phyloP scores from a whole-genome alignment of 2,113 vertebrate species.

The Leptocoma aspasia region DNA sequence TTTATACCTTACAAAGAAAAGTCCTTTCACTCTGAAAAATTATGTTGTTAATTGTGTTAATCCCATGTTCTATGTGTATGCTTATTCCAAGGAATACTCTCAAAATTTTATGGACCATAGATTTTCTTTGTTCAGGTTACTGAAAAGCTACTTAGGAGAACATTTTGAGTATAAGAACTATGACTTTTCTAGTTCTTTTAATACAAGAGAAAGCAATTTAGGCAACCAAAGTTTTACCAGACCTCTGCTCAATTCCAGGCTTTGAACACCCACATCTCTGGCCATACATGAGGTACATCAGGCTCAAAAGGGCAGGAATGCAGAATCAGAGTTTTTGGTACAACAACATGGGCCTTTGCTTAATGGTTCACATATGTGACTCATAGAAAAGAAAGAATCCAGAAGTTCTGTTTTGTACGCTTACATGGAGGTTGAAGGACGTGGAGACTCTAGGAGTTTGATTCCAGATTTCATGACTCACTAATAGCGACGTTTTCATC shows the following conservation, averaged over 20 bases:
- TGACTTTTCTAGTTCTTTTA: not conserved
- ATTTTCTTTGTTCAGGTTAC: not conserved
- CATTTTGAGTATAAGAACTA: not conserved
- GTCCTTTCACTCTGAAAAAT: not conserved
- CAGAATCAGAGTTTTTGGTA: not conserved
- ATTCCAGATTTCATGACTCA: constrained; percentile 24
- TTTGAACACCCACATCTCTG: not conserved
- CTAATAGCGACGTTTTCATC: not conserved
- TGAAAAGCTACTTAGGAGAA: not conserved
- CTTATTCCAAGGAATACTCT: not conserved
- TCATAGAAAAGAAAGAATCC: not conserved
- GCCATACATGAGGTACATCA: not conserved
- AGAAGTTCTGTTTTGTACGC: not conserved
- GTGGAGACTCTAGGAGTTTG: not conserved
- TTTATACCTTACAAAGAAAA: constrained; percentile 1
- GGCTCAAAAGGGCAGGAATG: not conserved
- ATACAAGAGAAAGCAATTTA: not conserved
- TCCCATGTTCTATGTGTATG: not conserved
- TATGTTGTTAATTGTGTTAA: not conserved
- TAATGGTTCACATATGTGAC: not conserved
- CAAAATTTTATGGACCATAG: not conserved
- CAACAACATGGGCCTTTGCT: not conserved
- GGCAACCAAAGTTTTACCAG: not conserved
- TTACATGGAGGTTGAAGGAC: not conserved
- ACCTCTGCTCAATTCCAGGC: not conserved